Percentiles rank a stretch among this genome's conserved stretches.
Evolutionary conservation across 2,113 vertebrate species (phyloP).

Genomic region (Toxotes chatareus): DNA sequence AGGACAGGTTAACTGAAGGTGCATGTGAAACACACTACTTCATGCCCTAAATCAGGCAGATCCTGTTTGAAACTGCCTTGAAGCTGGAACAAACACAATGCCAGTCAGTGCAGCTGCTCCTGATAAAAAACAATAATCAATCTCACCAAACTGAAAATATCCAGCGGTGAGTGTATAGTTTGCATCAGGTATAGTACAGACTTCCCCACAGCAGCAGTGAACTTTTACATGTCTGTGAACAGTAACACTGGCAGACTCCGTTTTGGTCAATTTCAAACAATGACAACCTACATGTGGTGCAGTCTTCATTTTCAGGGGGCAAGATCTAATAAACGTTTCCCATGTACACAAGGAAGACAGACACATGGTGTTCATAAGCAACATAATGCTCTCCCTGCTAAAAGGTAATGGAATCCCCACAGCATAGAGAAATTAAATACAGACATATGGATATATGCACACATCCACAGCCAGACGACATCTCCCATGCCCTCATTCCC

Average conservation of each 20-base stretch:
- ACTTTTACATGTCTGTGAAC: constrained; percentile 48
- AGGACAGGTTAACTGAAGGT: constrained; percentile 35
- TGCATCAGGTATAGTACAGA: constrained; percentile 42
- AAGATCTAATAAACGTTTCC: constrained; percentile 69
- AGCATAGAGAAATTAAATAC: constrained; percentile 62
- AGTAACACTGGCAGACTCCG: constrained; percentile 39
- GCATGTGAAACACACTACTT: constrained; percentile 21
- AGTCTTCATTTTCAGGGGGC: constrained; percentile 62
- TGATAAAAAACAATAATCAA: constrained; percentile 69
- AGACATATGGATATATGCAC: constrained; percentile 42
- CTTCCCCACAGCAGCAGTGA: constrained; percentile 42
- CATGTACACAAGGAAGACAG: constrained; percentile 55
- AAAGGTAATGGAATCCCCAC: constrained; percentile 68
- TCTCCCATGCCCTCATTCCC: constrained; percentile 9
- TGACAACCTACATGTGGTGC: constrained; percentile 55
- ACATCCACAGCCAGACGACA: constrained; percentile 24
- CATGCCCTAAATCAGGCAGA: constrained; percentile 16
- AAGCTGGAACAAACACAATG: constrained; percentile 36
- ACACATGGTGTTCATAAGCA: constrained; percentile 80
- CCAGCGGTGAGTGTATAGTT: constrained; percentile 37
- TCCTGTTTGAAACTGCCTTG: constrained; percentile 35
- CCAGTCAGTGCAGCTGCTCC: constrained; percentile 57
- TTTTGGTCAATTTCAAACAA: constrained; percentile 59
- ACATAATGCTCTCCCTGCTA: constrained; percentile 55
- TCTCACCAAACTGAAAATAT: constrained; percentile 50